Evolutionary conservation across 2,888 invertebrate genomes (phyloP).

Genomic region (Sialis lutaria): DNA sequence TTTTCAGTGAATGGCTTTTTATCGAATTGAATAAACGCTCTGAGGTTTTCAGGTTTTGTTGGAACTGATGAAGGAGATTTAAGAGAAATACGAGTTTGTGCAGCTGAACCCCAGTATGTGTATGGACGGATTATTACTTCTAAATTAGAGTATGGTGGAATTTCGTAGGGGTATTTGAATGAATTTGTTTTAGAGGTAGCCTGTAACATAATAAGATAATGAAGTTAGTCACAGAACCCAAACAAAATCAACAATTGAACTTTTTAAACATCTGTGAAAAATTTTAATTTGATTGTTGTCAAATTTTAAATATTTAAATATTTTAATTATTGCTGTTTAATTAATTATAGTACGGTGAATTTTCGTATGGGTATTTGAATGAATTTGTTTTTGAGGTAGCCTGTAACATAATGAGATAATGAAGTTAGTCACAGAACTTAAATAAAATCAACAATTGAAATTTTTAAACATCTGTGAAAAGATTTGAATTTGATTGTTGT

Average conservation of each 20-base stretch:
- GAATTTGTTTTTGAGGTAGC: slow-evolving; percentile 18
- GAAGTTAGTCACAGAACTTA: too few relatives aligned
- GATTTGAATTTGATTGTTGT: too few relatives aligned
- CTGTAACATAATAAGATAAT: too few relatives aligned
- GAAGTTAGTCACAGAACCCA: too few relatives aligned
- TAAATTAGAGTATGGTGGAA: slow-evolving; percentile 52
- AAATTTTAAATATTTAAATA: too few relatives aligned
- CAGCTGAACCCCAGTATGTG: slow-evolving; percentile 70
- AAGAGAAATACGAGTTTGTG: slow-evolving; percentile 38
- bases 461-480: too few relatives aligned
- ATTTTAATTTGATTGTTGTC: too few relatives aligned
- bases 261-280: too few relatives aligned
- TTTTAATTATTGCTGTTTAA: too few relatives aligned
- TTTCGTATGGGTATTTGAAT: slow-evolving; percentile 30
- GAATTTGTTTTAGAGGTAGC: slow-evolving; percentile 18
- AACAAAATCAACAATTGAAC: too few relatives aligned
- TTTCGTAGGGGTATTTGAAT: slow-evolving; percentile 30
- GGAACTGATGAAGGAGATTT: slow-evolving; percentile 71
- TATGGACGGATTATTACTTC: slow-evolving; percentile 61
- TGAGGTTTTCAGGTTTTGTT: slow-evolving; percentile 49
- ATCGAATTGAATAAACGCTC: slow-evolving; percentile 50
- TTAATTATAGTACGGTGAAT: slow-evolving; percentile 50
- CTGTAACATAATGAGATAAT: too few relatives aligned
- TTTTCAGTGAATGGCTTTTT: slow-evolving; percentile 20
- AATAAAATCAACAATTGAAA: too few relatives aligned